Base-by-base conservation (phyloP, 2,113 vertebrate species). In the Scomber japonicus region DNA sequence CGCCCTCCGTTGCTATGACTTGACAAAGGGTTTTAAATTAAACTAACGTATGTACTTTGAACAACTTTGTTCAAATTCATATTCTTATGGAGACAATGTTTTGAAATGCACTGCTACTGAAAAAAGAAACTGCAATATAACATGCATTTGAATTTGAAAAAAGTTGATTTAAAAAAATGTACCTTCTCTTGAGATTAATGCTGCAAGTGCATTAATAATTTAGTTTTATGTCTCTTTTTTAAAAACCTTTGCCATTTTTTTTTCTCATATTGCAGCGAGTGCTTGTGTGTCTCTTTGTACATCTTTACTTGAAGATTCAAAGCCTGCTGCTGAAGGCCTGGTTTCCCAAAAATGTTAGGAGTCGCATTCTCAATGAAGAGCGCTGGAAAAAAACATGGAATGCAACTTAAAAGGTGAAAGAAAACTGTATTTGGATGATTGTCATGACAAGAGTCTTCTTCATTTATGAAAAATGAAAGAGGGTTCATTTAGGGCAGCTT, bases 241-340 rank as follows among this genome's bases (percentile, higher is more conserved):
- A 7, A 30, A 49, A 31, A 57, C 21, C 1, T 16, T 59, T 70
- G 44, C 31, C 46, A 44, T 51, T 78, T 27, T 27, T 49, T 70
- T 59, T 75, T 48, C 21, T 71, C 35, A 8, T 45, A 11, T 21
- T 40, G 46, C 76, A 71, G 69, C n/a, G n/a, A 63, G 46, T 60
- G 67, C 71, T 82, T 44, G 15, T 81, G 53, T 77, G 65, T 83
- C 49, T 86, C 57, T 76, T 81, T 87, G 71, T 75, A 65, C 70
- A 56, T 78, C 50, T 83, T 78, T 79, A 88, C 86, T 82, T 86
- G 67, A 78, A 84, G 51, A 73, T 85, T 86, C 11, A 84, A 81
- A 69, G 67, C 66, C 60, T 63, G 35, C 61, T 75, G 71, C 72
- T 63, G 54, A 40, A 71, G 67, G 65, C 66, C 65, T 63, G 74